These are phyloP conservation scores for Drosophila rhopaloa DNA, from an alignment of 1,140 invertebrate genomes.

Conservation along the genomic window DNA sequence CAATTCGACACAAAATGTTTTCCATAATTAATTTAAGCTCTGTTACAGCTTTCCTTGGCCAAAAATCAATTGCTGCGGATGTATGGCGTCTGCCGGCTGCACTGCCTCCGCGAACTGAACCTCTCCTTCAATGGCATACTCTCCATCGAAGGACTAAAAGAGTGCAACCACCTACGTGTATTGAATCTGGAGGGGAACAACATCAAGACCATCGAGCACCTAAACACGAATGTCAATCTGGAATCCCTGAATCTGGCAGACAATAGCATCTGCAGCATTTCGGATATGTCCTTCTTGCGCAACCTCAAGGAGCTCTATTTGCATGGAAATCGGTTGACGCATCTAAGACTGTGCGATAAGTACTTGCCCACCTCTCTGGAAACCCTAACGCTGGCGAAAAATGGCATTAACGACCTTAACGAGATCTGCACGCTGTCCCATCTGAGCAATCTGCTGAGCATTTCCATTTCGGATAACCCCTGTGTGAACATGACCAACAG, in stretches of 20 bases:
- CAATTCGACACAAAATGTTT: too few species aligned
- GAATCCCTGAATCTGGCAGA: conserved; percentile 94
- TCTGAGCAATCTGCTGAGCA: conserved; percentile 90
- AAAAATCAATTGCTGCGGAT: conserved; percentile 94
- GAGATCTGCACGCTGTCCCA: conserved; percentile 93
- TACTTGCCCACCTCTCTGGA: conserved; percentile 91
- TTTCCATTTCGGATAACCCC: conserved; percentile 94
- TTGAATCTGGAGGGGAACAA: conserved; percentile 87
- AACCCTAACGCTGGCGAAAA: conserved; percentile 92
- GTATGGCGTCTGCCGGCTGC: conserved; percentile 92
- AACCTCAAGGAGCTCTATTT: conserved; percentile 90
- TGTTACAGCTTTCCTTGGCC: conserved; percentile 91
- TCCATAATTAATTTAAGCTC: neutral
- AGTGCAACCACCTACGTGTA: conserved; percentile 91
- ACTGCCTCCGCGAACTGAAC: conserved; percentile 92
- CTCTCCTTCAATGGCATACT: conserved; percentile 94
- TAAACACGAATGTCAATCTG: conserved; percentile 91
- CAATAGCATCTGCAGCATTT: conserved; percentile 93
- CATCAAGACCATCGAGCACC: conserved; percentile 93
- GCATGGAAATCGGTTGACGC: conserved; percentile 93
- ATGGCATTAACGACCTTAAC: conserved; percentile 94
- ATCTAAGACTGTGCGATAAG: conserved; percentile 91
- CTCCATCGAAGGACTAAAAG: conserved; percentile 94
- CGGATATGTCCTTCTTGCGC: conserved; percentile 92
- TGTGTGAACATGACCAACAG: conserved; percentile 86